Evolutionary conservation across 2,888 invertebrate species (phyloP), one percentile per base, ranked within the genome.

Genomic region (Leptinotarsa peninsularis): DNA sequence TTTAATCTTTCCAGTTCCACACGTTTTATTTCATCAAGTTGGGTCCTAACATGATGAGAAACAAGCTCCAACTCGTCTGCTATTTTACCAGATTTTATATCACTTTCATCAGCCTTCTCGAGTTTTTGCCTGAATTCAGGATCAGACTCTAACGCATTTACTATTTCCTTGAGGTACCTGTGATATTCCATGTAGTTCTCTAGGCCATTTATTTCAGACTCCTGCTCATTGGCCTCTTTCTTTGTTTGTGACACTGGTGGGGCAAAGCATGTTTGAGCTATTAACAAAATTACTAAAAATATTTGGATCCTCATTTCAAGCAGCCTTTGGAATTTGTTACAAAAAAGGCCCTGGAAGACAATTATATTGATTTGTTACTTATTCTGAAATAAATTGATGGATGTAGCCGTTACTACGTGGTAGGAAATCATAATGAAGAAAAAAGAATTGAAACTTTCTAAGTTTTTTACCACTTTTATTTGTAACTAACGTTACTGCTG

Each of bases 11-110:
- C 93, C 74, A 98, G 85, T 89, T 98, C 98, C 5, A 93, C 91
- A 63, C 98, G 91, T 88, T 98, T 98, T 63, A 98, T 91, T 89
- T 98, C 98, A 86, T 98, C 98, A 77, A 98, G 89, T 86, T 94
- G 93, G 0, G 94, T 93, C 80, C 98, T 91, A 0, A 98, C 93
- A 83, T 95, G 92, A 86, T 97, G 97, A 84, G 93, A 93, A 0
- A 98, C 97, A 86, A 95, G 95, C 84, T 97, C 95, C 74, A 98
- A 89, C 85, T 98, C 95, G 78, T 94, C 92, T 0, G 98, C 97
- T 81, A 98, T 97, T 88, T 95, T 95, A 0, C 98, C 98, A 80
- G 93, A 94, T 86, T 93, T 91, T 80, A 98, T 96, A 85, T 98
- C 96, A 1, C 92, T 92, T 85, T 95, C 94, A 49, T 93, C 91